Evolutionary conservation across 2,797 vertebrate species (phyloP), one percentile per base, ranked within the genome.

Genomic region (Apogon talboti): DNA sequence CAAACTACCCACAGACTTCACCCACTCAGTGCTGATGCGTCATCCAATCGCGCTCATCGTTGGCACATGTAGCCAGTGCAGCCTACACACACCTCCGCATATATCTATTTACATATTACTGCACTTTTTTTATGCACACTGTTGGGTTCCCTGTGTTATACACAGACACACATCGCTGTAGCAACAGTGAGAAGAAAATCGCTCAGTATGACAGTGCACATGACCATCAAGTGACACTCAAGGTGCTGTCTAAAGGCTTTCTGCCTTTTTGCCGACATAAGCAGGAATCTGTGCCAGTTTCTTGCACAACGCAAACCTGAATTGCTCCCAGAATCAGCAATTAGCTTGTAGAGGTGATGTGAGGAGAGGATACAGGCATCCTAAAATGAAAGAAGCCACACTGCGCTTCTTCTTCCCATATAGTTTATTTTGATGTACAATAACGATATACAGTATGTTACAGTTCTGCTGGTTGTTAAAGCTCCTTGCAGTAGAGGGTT

Each of bases 21-120:
- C 89, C 91, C 87, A 89, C 91, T 79, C 78, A 2, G 52, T 82
- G 84, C n/a, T 73, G 79, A 84, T 88, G 87, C 81, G 82, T 90
- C 89, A 91, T 59, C 74, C 65, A 64, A 55, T 78, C 75, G 3
- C 50, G 57, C 73, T 84, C 51, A 60, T 55, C 53, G 69, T 54
- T 76, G 68, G 77, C 54, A 11, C 86, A 79, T 66, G 83, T 50
- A 63, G 48, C 74, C 74, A 18, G 53, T 4, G 64, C 76, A 58
- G 47, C 88, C 76, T 59, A 74, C 84, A 70, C 76, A 76, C 78
- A 49, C 82, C 1, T 81, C 60, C 78, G 74, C 75, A 59, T 46
- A 48, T 62, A 65, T 64, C 75, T 53, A 46, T 69, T 59, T 51
- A 58, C 78, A 74, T 75, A 59, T 67, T 41, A 35, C 81, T 58